These are phyloP conservation scores for Drosophila melanosoma DNA, from an alignment of 2,888 invertebrate species.

Conservation along the genomic window DNA sequence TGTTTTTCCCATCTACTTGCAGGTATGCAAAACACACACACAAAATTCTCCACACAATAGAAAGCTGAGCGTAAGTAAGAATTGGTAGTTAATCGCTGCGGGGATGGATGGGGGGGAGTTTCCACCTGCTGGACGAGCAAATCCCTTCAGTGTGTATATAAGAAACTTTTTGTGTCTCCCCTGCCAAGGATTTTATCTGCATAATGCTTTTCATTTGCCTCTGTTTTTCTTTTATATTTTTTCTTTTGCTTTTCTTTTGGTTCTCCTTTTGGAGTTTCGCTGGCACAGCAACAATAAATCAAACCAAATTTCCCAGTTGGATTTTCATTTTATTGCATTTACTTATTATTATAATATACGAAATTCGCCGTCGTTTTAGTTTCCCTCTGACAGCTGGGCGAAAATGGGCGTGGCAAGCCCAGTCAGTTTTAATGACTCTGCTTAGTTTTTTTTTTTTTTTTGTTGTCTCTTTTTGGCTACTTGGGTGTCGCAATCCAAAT, in stretches of 20 bases:
- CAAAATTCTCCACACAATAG: not conserved
- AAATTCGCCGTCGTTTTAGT: conserved; percentile 35
- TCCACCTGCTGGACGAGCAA: conserved; percentile 46
- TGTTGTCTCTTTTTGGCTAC: conserved; percentile 14
- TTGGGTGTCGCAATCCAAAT: conserved; percentile 19
- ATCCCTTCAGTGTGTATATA: conserved; percentile 45
- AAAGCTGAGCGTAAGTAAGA: conserved; percentile 27
- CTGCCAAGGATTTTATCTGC: conserved; percentile 56
- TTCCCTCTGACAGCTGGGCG: conserved; percentile 23
- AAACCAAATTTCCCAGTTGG: conserved; percentile 80
- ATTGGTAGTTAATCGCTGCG: conserved; percentile 14
- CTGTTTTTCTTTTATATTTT: conserved; percentile 21
- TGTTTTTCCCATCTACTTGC: conserved; percentile 41
- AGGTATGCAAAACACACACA: conserved; percentile 40
- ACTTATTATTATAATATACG: conserved; percentile 74
- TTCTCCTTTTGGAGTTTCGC: conserved; percentile 18
- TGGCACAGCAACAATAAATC: conserved; percentile 73
- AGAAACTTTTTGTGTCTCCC: conserved; percentile 62
- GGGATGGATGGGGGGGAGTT: not conserved
- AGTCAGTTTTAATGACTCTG: conserved; percentile 52
- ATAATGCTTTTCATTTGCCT: conserved; percentile 61
- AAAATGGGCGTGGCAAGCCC: conserved; percentile 34
- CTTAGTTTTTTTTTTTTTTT: conserved; percentile 43
- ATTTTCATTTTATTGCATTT: conserved; percentile 81
- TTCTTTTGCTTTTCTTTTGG: conserved; percentile 13